These are phyloP conservation scores for Aleadryas rufinucha DNA, from an alignment of 2,113 vertebrate genomes.

Conservation along the genomic window DNA sequence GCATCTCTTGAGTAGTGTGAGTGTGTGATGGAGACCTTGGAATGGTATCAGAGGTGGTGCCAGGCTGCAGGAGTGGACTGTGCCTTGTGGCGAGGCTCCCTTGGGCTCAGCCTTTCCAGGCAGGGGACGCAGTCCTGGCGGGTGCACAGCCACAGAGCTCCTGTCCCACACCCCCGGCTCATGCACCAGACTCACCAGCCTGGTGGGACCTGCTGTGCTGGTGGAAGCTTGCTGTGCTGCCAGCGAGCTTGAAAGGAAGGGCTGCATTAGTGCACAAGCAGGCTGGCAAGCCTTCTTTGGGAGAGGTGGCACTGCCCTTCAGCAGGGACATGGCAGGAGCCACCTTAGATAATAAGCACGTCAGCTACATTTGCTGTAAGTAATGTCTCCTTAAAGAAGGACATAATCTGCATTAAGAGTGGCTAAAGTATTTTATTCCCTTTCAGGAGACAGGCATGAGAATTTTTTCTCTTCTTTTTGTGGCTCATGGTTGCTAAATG, in stretches of 20 bases:
- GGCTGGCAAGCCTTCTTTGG: fast-evolving
- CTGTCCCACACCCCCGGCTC: neutral
- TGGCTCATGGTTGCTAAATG: neutral
- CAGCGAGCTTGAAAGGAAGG: neutral
- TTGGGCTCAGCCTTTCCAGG: neutral
- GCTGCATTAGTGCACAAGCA: neutral
- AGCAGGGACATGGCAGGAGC: neutral
- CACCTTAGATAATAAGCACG: fast-evolving
- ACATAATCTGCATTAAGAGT: neutral
- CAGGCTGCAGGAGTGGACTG: neutral
- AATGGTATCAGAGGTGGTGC: no score
- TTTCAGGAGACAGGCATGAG: neutral
- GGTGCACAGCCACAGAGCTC: neutral
- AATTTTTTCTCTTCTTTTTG: neutral
- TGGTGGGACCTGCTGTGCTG: neutral
- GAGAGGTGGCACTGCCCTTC: neutral
- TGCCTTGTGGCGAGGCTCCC: neutral
- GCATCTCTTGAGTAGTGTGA: neutral
- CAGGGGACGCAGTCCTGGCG: neutral
- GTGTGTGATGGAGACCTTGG: neutral
- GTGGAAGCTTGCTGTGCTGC: neutral
- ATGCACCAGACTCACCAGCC: neutral
- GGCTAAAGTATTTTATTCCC: neutral
- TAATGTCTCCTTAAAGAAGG: neutral
- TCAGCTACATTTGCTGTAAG: neutral